phyloP scores from a whole-genome alignment of 2,888 invertebrate genomes.

The Lycaena phlaeas region DNA sequence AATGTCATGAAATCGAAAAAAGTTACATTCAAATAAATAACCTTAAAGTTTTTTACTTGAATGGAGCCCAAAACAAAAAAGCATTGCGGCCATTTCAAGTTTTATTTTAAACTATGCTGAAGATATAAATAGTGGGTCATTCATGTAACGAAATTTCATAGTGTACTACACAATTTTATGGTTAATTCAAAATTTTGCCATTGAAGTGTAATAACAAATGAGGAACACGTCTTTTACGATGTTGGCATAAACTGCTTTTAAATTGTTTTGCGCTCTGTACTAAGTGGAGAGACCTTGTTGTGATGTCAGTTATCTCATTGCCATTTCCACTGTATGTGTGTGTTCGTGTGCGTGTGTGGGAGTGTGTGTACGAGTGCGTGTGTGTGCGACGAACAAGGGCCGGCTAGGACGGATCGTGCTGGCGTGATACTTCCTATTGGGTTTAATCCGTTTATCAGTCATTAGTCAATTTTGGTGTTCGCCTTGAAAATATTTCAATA shows the following conservation, averaged over 20 bases:
- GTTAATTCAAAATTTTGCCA: no score
- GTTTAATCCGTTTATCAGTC: slow-evolving; percentile 49
- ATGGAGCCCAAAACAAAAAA: no score
- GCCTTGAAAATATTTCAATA: slow-evolving; percentile 41
- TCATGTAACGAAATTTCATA: no score
- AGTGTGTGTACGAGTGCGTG: slow-evolving; percentile 24
- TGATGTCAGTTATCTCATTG: slow-evolving; percentile 68
- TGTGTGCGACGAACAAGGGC: slow-evolving; percentile 25
- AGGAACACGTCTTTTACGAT: no score
- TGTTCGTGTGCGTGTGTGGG: slow-evolving; percentile 19
- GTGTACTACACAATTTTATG: no score
- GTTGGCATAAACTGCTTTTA: not conserved
- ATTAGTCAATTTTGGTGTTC: slow-evolving; percentile 42
- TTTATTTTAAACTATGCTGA: no score
- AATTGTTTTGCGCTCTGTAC: slow-evolving; percentile 40
- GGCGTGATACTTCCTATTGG: slow-evolving; percentile 58
- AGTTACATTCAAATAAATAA: no score
- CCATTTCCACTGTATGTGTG: slow-evolving; percentile 32
- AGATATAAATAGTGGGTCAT: no score
- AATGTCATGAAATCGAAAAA: no score
- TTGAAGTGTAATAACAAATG: no score
- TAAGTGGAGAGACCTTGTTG: slow-evolving; percentile 48
- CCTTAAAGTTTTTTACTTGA: no score
- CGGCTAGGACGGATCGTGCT: slow-evolving; percentile 55
- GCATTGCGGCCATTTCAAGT: no score